phyloP scores from a whole-genome alignment of 1,140 invertebrate species.

The Himalopsyche phryganea region DNA sequence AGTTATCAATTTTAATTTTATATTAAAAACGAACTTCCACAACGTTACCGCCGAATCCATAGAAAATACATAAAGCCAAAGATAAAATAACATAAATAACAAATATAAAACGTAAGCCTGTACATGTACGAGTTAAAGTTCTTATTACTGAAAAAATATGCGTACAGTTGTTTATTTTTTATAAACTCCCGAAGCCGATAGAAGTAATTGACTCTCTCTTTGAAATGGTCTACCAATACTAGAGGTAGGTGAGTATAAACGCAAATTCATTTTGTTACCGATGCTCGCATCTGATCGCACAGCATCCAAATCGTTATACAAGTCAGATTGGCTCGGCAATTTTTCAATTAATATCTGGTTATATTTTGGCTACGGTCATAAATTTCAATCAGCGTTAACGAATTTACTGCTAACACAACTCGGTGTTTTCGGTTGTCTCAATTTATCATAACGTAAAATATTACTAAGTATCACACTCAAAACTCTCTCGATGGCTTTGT shows the following conservation, averaged over 20 bases:
- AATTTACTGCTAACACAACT: constrained; percentile 32
- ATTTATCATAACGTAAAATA: constrained; percentile 35
- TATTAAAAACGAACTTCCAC: too few species aligned
- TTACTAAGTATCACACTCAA: constrained; percentile 31
- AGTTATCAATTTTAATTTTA: too few species aligned
- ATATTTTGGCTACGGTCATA: constrained; percentile 29
- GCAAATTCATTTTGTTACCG: not conserved
- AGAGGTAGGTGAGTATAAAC: too few species aligned
- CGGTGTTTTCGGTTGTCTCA: constrained; percentile 34
- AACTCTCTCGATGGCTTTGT: constrained; percentile 26
- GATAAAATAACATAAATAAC: too few species aligned
- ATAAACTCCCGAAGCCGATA: too few species aligned
- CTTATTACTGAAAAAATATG: too few species aligned
- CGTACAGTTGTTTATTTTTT: too few species aligned
- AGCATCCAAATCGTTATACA: constrained; percentile 7
- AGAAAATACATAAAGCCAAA: too few species aligned
- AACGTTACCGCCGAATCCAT: too few species aligned
- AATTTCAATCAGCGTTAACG: constrained; percentile 34
- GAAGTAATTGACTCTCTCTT: too few species aligned
- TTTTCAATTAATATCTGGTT: constrained; percentile 35
- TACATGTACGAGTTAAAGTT: too few species aligned
- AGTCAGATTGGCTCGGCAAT: constrained; percentile 24
- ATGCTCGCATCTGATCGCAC: not conserved
- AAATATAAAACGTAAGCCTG: too few species aligned
- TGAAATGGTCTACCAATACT: not conserved